Base-by-base conservation (phyloP, 1,140 invertebrate species). In the Drosophila nikananu region DNA sequence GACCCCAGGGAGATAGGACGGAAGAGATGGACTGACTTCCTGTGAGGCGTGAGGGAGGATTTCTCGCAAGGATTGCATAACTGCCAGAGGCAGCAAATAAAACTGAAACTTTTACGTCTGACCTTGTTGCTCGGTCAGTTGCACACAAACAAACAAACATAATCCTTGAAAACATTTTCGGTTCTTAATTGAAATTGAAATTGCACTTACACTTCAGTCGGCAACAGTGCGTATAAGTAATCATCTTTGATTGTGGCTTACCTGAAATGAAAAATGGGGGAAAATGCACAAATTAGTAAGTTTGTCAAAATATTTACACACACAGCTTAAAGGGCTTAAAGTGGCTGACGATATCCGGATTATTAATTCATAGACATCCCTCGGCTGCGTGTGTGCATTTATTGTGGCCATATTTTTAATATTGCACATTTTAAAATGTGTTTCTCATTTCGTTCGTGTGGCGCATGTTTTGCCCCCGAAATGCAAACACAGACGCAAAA, bases 91-190 rank as follows among this genome's bases (percentile, higher is more conserved):
- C 49, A 61, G 70, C 49, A 75, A 67, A 65, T 80, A 68, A 79
- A 73, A 59, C 54, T 44, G 64, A 57, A 77, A 78, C 67, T 80
- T 73, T 71, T 66, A 72, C 68, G 61, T 81, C 73, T 86, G 82
- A 81, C 82, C 81, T 84, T 84, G 82, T 70, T 72, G 57, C 72
- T 71, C 75, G 71, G 71, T 68, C 68, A 75, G 44, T 61, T 71
- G 65, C 62, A 72, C 52, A 81, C 57, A 84, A 77, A 77, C 44
- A 72, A 39, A 58, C 51, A 73, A 48, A 59, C 52, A 63, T 42
- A 46, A 42, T 13, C 27, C 32, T 42, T 65, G 65, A 71, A 42
- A 72, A 75, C 44, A n/a, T 48, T 55, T 46, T 60, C 23, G n/a
- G 46, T 12, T 19, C 55, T 59, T 84, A 83, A 83, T 83, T 83